Base-by-base conservation (phyloP, 2,113 vertebrate species). In the Hystrix cristata region DNA sequence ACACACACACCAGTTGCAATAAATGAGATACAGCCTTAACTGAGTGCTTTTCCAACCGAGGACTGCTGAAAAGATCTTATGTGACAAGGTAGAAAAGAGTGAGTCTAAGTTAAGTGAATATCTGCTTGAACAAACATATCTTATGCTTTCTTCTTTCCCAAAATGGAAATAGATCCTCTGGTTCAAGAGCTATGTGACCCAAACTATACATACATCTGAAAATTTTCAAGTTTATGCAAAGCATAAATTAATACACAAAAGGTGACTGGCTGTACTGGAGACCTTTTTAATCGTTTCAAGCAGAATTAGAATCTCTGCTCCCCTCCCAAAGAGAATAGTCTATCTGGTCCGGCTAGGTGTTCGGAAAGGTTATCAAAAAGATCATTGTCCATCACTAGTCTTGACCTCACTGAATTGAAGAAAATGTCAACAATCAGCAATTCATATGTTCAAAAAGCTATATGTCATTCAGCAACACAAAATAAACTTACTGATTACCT, bases 61-160 rank as follows among this genome's bases (percentile, higher is more conserved):
- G 83, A 51, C 38, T 34, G 29, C 51, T 90, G 71, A 94, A 93
- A 85, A 91, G 72, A 93, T 86, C 72, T 87, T 88, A 86, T 38
- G 25, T 48, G 95, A 94, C 84, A 93, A 65, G 53, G 48, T 59
- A 94, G 15, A 94, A 48, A 81, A 82, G 60, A 84, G 34, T 43
- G 72, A 97, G 34, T 89, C 74, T 74, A 92, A 91, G 38, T 3
- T 25, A 95, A n/a, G 48, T 3, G 7, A 93, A 0, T 87, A 88
- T 76, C 64, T 69, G 38, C 85, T 95, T 97, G 67, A 93, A 88
- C 38, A 91, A 97, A 94, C 29, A 93, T 71, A 94, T 83, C 34
- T 18, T 80, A 71, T 0, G 0, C 19, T 91, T 96, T 87, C 43
- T 90, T 95, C 3, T 3, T 23, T 4, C 0, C 25, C 1, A 9